phyloP scores from a whole-genome alignment of 2,888 invertebrate genomes.

The Globia sparganii region DNA sequence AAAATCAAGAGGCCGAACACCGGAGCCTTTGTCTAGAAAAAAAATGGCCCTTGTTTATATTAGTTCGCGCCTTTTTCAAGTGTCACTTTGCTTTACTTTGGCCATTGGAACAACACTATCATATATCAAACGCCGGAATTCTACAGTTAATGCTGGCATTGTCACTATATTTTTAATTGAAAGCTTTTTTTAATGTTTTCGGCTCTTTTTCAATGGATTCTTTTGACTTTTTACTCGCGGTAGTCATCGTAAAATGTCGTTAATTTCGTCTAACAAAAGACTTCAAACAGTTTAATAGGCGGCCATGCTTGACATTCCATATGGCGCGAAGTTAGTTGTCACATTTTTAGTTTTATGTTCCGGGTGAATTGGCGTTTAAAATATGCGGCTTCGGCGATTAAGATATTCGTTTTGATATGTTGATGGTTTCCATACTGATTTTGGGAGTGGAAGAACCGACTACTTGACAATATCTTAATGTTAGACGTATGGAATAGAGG shows the following conservation, averaged over 20 bases:
- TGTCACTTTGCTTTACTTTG: conserved; percentile 88
- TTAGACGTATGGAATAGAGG: background rate
- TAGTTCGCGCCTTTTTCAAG: conserved; percentile 90
- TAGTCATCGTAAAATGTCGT: conserved; percentile 85
- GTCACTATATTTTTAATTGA: conserved; percentile 87
- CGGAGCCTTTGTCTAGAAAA: conserved; percentile 79
- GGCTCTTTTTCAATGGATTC: conserved; percentile 76
- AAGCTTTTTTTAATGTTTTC: conserved; percentile 84
- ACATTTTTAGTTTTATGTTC: conserved; percentile 85
- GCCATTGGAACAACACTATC: conserved; percentile 84
- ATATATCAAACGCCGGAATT: conserved; percentile 88
- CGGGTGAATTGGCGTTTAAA: conserved; percentile 71
- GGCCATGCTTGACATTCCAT: conserved; percentile 81
- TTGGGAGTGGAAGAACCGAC: conserved; percentile 1
- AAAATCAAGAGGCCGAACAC: conserved; percentile 68
- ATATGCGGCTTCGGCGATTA: conserved; percentile 59
- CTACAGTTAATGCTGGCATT: conserved; percentile 84
- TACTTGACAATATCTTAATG: conserved; percentile 9
- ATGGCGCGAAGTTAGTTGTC: conserved; percentile 83
- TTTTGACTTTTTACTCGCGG: conserved; percentile 71
- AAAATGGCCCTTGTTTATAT: conserved; percentile 85
- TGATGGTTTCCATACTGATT: conserved; percentile 52
- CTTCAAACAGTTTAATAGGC: conserved; percentile 86
- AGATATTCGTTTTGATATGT: conserved; percentile 47
- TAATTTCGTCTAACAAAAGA: conserved; percentile 85